Percentiles rank a stretch among this genome's conserved stretches.
phyloP scores from a whole-genome alignment of 1,140 invertebrate genomes.

The Drosophila elegans region DNA sequence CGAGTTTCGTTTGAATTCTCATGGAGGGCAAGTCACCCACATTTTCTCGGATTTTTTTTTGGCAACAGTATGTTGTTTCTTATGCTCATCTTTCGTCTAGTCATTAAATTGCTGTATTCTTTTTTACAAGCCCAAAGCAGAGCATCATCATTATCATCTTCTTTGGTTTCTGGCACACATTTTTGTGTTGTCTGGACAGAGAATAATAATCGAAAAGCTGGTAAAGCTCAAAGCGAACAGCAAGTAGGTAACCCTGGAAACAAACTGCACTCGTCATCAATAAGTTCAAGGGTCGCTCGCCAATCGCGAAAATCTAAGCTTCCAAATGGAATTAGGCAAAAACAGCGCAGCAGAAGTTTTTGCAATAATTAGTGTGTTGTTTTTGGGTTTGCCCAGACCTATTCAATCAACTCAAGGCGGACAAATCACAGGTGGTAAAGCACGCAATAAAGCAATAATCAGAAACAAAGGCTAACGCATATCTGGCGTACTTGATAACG shows the following conservation, averaged over 20 bases:
- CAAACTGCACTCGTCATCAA: conserved; percentile 28
- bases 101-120: conserved; percentile 44
- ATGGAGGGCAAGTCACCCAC: conserved; percentile 76
- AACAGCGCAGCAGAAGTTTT: background rate
- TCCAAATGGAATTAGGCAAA: conserved; percentile 26
- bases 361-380: conserved; percentile 8
- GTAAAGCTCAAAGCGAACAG: conserved; percentile 2
- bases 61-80: conserved; percentile 41
- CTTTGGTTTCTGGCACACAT: conserved; percentile 45
- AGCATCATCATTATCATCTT: conserved; percentile 42
- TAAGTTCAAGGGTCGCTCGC: conserved; percentile 43
- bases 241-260: conserved; percentile 18
- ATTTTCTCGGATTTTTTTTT: conserved; percentile 49
- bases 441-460: conserved; percentile 52
- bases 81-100: conserved; percentile 50
- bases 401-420: conserved; percentile 40
- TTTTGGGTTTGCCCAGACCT: conserved; percentile 22
- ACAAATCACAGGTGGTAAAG: conserved; percentile 61
- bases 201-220: conserved; percentile 22
- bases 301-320: conserved; percentile 29
- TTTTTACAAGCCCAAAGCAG: conserved; percentile 25
- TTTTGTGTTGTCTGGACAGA: conserved; percentile 20
- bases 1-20: conserved; percentile 61
- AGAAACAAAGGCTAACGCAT: conserved; percentile 23
- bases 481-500: conserved; percentile 47